Evolutionary conservation across 2,888 invertebrate genomes (phyloP).

Genomic region (Diplolepis rosae): DNA sequence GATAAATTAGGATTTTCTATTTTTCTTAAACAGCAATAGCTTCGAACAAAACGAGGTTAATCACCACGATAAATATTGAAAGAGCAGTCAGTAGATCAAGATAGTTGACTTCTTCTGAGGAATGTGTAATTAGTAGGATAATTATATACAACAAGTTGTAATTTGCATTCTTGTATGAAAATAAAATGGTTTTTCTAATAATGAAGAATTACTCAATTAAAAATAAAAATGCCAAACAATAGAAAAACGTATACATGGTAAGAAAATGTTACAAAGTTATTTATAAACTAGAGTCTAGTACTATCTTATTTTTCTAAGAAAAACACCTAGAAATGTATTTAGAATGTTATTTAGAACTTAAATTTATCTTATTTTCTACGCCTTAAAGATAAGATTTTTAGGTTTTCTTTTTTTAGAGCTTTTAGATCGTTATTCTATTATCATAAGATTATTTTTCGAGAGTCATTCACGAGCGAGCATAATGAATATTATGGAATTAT

Average conservation of each 20-base stretch:
- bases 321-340: not conserved
- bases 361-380: not conserved
- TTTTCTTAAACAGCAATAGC: not conserved
- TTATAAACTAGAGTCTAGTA: not conserved
- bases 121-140: not conserved
- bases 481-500: not conserved
- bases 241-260: not conserved
- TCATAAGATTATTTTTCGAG: not conserved
- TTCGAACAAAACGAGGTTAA: not conserved
- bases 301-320: not conserved
- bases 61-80: not conserved
- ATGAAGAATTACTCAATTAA: not conserved
- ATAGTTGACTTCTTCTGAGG: not conserved
- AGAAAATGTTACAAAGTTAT: not conserved
- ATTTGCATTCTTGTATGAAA: not conserved
- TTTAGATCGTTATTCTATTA: not conserved
- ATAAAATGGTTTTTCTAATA: no score
- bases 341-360: not conserved
- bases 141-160: not conserved
- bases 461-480: constrained; percentile 24
- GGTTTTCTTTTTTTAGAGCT: not conserved
- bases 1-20: not conserved
- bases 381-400: not conserved
- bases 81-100: not conserved
- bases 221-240: not conserved